Evolutionary conservation across 2,888 invertebrate species (phyloP).

Genomic region (Synergus umbraculus): DNA sequence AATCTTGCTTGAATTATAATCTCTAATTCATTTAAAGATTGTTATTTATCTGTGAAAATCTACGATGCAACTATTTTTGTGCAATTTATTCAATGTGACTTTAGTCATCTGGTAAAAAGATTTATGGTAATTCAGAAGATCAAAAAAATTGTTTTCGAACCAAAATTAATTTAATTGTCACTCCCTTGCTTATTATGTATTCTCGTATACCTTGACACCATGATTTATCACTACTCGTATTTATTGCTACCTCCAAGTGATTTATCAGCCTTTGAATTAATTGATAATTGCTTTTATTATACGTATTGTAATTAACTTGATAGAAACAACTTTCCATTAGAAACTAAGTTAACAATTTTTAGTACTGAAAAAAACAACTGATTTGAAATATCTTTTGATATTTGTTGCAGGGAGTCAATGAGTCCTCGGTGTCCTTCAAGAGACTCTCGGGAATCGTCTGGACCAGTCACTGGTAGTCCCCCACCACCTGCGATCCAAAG

Average conservation of each 20-base stretch:
- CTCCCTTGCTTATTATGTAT: too few relatives aligned
- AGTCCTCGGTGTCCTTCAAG: conserved; percentile 91
- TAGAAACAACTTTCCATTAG: too few relatives aligned
- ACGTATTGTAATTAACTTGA: too few relatives aligned
- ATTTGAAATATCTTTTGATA: not conserved
- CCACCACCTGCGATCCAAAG: conserved; percentile 79
- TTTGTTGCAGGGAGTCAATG: conserved; percentile 85
- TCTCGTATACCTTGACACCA: not conserved
- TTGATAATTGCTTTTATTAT: not conserved
- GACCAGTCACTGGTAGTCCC: conserved; percentile 85
- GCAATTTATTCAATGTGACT: not conserved
- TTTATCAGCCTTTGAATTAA: conserved; percentile 5
- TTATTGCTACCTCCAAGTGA: conserved; percentile 12
- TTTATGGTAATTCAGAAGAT: not conserved
- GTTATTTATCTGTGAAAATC: not conserved
- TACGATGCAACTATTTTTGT: not conserved
- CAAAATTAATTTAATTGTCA: not conserved
- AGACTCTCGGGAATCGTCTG: conserved; percentile 84
- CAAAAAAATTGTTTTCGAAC: not conserved
- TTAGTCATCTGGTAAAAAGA: not conserved
- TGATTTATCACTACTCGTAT: conserved; percentile 13
- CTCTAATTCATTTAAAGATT: not conserved
- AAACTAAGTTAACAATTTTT: too few relatives aligned
- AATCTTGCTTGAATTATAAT: not conserved
- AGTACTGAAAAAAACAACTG: not conserved